These are phyloP conservation scores for Anas platyrhynchos DNA, from an alignment of 2,113 vertebrate genomes.

Conservation along the genomic window DNA sequence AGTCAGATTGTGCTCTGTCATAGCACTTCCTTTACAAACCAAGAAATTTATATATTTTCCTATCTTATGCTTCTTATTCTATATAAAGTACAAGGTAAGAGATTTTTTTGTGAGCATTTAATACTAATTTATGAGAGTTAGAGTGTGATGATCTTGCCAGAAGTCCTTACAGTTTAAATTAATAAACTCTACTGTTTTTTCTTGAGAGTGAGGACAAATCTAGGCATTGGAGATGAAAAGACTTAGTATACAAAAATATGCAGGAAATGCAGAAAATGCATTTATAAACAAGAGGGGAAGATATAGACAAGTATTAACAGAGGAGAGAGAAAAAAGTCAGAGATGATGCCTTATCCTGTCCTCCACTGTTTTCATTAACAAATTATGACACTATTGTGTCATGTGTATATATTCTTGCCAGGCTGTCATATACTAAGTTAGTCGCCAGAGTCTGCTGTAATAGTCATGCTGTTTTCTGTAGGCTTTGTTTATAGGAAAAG, in stretches of 20 bases:
- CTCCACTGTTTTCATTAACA: not conserved
- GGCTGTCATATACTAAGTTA: not conserved
- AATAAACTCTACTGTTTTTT: not conserved
- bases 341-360: not conserved
- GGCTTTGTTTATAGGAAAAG: not conserved
- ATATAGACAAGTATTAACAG: not conserved
- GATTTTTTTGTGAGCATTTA: not conserved
- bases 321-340: not conserved
- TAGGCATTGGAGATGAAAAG: not conserved
- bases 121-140: not conserved
- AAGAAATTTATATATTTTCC: not conserved
- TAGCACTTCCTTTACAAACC: not conserved
- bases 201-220: not conserved
- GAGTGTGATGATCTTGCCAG: not conserved
- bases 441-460: not conserved
- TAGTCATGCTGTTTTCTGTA: not conserved
- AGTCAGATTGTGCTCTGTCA: not conserved
- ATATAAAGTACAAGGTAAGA: accelerated
- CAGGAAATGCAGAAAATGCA: not conserved
- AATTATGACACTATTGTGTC: not conserved
- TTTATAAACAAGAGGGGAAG: not conserved
- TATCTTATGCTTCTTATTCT: not conserved
- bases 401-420: not conserved
- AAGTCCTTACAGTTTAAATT: not conserved
- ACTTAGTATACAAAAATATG: not conserved